Conservation (phyloP, 1,140 invertebrate genomes). For the Ceratoteleas bidentatus region DNA sequence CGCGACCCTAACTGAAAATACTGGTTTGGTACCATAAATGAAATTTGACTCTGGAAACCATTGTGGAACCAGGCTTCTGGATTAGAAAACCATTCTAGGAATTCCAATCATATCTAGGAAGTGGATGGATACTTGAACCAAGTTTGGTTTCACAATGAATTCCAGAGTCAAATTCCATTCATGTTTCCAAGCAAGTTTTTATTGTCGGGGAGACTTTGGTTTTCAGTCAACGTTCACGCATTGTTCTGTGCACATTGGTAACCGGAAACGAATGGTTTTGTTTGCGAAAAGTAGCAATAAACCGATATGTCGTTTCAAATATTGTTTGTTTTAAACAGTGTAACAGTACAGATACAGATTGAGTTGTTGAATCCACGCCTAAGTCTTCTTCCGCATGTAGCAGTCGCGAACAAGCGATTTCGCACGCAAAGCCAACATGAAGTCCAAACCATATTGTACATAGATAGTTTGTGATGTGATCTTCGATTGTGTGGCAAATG, state of each 20-base stretch:
- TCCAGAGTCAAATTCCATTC: no score
- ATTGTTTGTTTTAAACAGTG: neutral
- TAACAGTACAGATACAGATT: no score
- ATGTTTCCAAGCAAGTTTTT: no score
- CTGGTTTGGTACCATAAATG: no score
- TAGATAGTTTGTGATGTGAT: conserved; percentile 63
- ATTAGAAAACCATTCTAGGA: no score
- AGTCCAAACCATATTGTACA: conserved; percentile 56
- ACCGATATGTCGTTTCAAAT: neutral
- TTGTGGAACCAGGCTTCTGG: no score
- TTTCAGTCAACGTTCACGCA: neutral
- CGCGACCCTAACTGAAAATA: no score
- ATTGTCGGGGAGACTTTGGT: no score
- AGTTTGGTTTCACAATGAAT: no score
- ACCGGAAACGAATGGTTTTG: conserved; percentile 6
- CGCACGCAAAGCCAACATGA: conserved; percentile 14
- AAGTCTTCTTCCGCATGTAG: conserved; percentile 16
- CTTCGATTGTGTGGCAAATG: conserved; percentile 63
- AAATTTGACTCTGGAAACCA: no score
- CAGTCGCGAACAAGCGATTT: conserved; percentile 13
- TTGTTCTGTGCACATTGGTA: conserved; percentile 6
- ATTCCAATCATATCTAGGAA: no score
- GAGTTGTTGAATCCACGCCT: neutral
- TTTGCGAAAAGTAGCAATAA: neutral
- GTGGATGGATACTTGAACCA: no score